Evolutionary conservation across 2,888 invertebrate species (phyloP), one percentile per base, ranked within the genome.

Genomic region (Drosophila aldrichi): DNA sequence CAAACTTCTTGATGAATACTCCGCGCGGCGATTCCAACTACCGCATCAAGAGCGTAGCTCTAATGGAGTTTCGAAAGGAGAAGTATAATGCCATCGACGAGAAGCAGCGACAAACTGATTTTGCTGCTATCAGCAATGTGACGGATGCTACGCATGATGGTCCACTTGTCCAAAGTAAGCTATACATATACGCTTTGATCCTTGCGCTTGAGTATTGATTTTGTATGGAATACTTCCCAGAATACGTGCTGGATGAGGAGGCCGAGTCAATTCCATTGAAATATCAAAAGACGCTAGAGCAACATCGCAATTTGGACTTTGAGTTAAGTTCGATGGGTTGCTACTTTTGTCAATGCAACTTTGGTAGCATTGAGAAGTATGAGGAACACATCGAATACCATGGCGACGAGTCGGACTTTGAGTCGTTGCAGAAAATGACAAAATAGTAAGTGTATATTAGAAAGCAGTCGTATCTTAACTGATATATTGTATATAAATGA

Each of bases 361-460:
- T 92, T 38, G 49, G 59, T 20, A 76, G 58, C 16, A 89, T 89
- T 59, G 81, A 81, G 9, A 69, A 78, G 36, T 92, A 84, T 38
- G 91, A 91, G 58, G 84, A 91, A 4, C 92, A 92, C 61, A 80
- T 92, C 22, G 82, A 84, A 51, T 78, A 70, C n/a, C 92, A 92
- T 77, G 84, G 90, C n/a, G 90, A 90, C 43, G 91, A 91, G 48
- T 87, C 90, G 0, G 90, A 92, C 64, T 92, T 92, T 66, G 77
- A 90, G 59, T 90, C 82, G n/a, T 66, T 90, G 48, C 54, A 70
- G 0, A 41, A 75, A 34, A 75, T 90, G 76, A 41, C 59, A n/a
- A 88, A 89, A 67, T 64, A 62, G 91, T 91, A 72, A 63, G 88
- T 81, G 18, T 10, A 25, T 29, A 18, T 10, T 16, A 0, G 22